Evolutionary conservation across 2,113 vertebrate genomes (phyloP).

Genomic region (Desmodus rotundus): DNA sequence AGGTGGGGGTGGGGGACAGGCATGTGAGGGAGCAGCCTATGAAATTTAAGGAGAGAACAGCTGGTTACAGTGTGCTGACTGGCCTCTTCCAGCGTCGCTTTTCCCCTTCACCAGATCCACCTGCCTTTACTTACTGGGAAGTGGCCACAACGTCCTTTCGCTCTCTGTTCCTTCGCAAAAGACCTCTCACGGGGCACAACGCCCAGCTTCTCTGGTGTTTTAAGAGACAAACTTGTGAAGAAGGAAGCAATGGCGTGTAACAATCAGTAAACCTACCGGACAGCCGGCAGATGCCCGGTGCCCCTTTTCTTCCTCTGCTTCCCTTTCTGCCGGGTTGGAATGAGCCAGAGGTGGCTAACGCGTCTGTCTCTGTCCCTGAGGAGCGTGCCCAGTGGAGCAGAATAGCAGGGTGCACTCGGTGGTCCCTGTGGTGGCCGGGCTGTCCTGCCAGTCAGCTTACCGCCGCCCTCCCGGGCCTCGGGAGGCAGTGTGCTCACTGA

Average conservation of each 20-base stretch:
- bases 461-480: background rate
- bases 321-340: background rate
- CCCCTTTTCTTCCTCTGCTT: background rate
- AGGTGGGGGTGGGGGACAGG: accelerated
- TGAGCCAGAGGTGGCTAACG: background rate
- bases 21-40: background rate
- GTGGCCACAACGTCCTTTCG: background rate
- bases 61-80: background rate
- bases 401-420: background rate
- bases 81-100: background rate
- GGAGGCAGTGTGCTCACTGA: background rate
- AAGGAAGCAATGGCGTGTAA: background rate
- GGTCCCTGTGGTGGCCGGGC: background rate
- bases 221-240: background rate
- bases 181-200: background rate
- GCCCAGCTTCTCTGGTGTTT: background rate
- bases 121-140: background rate
- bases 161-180: background rate
- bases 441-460: background rate
- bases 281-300: background rate
- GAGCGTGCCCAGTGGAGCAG: background rate
- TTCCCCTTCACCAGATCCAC: background rate
- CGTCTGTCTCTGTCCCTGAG: background rate
- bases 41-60: background rate
- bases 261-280: background rate